A percentile compares a stretch with the other conserved stretches of the same genome.
These are phyloP conservation scores for Himalopsyche tibetana DNA, from an alignment of 2,888 invertebrate genomes.

Conservation along the genomic window DNA sequence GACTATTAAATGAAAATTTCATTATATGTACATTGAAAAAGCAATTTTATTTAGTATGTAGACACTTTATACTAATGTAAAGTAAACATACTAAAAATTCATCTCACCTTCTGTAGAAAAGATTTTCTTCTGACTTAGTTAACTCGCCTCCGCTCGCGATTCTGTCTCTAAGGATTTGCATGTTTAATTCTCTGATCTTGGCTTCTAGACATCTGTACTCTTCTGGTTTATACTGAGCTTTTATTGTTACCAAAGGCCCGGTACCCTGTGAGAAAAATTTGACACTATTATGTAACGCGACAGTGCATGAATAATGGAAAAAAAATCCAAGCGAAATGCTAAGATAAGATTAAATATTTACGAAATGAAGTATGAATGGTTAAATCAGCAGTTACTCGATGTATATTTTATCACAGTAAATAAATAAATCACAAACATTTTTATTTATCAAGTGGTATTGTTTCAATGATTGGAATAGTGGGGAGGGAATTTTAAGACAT, in stretches of 20 bases:
- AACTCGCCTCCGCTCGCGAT: constrained; percentile 63
- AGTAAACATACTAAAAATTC: constrained; percentile 9
- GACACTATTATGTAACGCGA: neutral
- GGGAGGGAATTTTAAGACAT: too few species aligned
- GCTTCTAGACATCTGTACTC: constrained; percentile 75
- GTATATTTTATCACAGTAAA: too few species aligned
- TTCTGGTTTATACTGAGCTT: constrained; percentile 76
- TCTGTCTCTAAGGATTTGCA: constrained; percentile 64
- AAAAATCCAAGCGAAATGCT: neutral
- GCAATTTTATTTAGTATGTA: neutral
- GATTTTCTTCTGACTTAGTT: constrained; percentile 63
- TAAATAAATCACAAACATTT: too few species aligned
- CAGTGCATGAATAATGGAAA: neutral
- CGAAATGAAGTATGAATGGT: neutral
- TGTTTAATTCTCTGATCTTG: constrained; percentile 75
- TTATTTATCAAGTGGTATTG: too few species aligned
- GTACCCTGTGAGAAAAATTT: constrained; percentile 70
- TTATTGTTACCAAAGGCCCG: constrained; percentile 74
- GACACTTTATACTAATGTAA: neutral
- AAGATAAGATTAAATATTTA: neutral
- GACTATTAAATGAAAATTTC: too few species aligned
- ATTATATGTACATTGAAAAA: neutral
- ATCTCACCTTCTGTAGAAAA: constrained; percentile 63
- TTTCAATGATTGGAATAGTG: too few species aligned
- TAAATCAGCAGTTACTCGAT: too few species aligned